A percentile compares a stretch with the other conserved stretches of the same genome.
Evolutionary conservation across 2,888 invertebrate species (phyloP).

Genomic region (Marronus borbonicus): DNA sequence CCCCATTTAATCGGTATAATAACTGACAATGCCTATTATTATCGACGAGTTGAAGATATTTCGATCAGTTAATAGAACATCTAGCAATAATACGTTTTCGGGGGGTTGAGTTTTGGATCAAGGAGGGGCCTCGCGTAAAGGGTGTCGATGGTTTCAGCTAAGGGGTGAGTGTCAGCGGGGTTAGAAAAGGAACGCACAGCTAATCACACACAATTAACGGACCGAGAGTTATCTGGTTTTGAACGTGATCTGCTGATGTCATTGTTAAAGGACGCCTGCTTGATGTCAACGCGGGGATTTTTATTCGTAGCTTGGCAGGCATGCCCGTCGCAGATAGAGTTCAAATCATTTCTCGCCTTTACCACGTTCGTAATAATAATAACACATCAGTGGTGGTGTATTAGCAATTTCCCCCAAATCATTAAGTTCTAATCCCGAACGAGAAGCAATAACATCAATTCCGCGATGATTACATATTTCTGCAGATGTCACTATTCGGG

Average conservation of each 20-base stretch:
- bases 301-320: constrained; percentile 57
- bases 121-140: constrained; percentile 14
- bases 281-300: constrained; percentile 57
- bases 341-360: constrained; percentile 6
- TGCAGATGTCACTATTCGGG: background rate
- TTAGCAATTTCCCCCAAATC: constrained; percentile 23
- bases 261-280: constrained; percentile 60
- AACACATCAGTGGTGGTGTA: constrained; percentile 15
- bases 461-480: constrained; percentile 9
- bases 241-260: constrained; percentile 63
- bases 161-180: constrained; percentile 54
- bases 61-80: constrained; percentile 61
- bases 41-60: constrained; percentile 53
- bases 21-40: constrained; percentile 64
- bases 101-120: constrained; percentile 28
- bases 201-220: constrained; percentile 67
- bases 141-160: constrained; percentile 22
- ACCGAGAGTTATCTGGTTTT: constrained; percentile 65
- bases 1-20: constrained; percentile 63
- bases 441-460: constrained; percentile 21
- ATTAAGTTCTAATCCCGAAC: constrained; percentile 15
- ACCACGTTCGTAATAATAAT: constrained; percentile 21
- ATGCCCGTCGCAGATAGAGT: constrained; percentile 45
- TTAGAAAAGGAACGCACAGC: constrained; percentile 60
- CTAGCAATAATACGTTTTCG: constrained; percentile 52